Evolutionary conservation across 2,113 vertebrate genomes (phyloP).

Genomic region (Ailuropoda melanoleuca): DNA sequence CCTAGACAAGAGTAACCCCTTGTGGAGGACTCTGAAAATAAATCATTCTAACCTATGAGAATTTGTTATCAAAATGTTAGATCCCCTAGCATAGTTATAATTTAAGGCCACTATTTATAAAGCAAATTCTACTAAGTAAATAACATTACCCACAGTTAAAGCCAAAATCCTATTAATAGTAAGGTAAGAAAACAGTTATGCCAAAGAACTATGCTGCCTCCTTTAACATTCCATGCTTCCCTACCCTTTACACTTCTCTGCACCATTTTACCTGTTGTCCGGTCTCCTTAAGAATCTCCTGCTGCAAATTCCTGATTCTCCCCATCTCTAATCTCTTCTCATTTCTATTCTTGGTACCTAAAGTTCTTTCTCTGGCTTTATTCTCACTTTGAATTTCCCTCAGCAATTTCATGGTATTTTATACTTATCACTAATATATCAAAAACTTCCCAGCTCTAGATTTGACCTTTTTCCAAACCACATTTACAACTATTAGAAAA

Average conservation of each 20-base stretch:
- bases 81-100: not conserved
- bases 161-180: not conserved
- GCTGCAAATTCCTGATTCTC: not conserved
- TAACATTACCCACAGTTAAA: not conserved
- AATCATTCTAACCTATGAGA: not conserved
- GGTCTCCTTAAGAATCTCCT: not conserved
- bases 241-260: not conserved
- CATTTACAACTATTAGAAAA: not conserved
- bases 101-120: slow-evolving; percentile 11
- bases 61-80: slow-evolving; percentile 23
- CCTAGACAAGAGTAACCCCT: slow-evolving; percentile 69
- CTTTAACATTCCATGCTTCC: not conserved
- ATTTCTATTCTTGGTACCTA: not conserved
- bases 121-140: not conserved
- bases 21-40: slow-evolving; percentile 65
- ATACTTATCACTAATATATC: not conserved
- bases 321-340: not conserved
- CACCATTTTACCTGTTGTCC: not conserved
- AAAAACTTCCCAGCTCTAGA: not conserved
- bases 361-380: not conserved
- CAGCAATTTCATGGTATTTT: slow-evolving; percentile 17
- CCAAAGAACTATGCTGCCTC: not conserved
- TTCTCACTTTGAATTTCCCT: not conserved
- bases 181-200: not conserved
- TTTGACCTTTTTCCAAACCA: not conserved